These are phyloP conservation scores for Tachina lurida DNA, from an alignment of 2,888 invertebrate genomes.

Conservation along the genomic window DNA sequence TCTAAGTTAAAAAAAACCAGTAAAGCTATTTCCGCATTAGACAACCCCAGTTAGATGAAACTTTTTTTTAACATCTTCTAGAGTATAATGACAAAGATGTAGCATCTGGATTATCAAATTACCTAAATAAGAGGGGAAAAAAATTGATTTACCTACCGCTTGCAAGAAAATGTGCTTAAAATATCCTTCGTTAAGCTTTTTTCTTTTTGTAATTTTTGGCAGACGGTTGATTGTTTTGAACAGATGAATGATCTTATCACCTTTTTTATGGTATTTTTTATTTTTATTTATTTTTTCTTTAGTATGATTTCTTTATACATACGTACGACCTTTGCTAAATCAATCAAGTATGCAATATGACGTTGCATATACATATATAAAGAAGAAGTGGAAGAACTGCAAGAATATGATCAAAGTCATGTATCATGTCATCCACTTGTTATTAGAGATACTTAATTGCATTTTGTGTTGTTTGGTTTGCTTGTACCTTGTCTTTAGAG, in stretches of 20 bases:
- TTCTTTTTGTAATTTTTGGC: conserved; percentile 44
- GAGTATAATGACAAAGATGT: not conserved
- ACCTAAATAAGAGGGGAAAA: not conserved
- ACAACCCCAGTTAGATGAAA: conserved; percentile 33
- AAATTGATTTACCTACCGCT: conserved; percentile 57
- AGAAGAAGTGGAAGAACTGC: not conserved
- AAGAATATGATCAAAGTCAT: conserved; percentile 33
- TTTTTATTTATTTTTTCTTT: too few species aligned
- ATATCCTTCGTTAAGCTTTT: conserved; percentile 5
- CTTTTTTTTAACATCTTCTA: not conserved
- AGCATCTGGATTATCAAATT: conserved; percentile 57
- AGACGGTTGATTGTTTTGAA: conserved; percentile 41
- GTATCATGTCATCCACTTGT: conserved; percentile 40
- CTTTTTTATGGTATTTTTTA: conserved; percentile 31
- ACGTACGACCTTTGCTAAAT: conserved; percentile 45
- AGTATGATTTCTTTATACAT: conserved; percentile 26
- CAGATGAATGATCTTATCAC: conserved; percentile 56
- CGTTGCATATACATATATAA: not conserved
- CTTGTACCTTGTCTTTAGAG: not conserved
- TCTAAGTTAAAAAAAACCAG: too few species aligned
- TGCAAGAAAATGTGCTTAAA: not conserved
- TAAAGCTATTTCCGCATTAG: conserved; percentile 37
- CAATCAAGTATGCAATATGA: conserved; percentile 47
- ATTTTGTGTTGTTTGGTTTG: not conserved
- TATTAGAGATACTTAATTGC: conserved; percentile 22